Conservation (phyloP, 2,797 vertebrate species). For the Neosilurus hyrtlii region DNA sequence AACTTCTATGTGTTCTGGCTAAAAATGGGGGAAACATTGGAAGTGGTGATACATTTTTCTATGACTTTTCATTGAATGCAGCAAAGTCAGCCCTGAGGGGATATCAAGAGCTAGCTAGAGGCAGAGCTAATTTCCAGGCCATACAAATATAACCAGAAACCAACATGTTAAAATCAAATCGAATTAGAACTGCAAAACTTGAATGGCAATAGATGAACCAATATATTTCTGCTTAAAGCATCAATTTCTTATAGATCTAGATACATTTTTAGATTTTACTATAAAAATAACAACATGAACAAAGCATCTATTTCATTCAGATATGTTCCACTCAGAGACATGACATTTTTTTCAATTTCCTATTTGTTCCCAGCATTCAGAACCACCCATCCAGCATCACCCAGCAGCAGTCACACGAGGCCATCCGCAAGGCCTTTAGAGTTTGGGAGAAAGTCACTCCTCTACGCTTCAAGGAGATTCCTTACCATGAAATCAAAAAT, state of each 20-base stretch:
- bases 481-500: constrained; percentile 73
- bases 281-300: neutral
- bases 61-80: neutral
- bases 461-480: constrained; percentile 82
- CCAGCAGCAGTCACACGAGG: constrained; percentile 70
- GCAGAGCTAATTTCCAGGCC: neutral
- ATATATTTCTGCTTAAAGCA: neutral
- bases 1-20: neutral
- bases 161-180: neutral
- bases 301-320: neutral
- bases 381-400: constrained; percentile 86
- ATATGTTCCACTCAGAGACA: neutral
- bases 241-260: neutral
- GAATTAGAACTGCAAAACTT: neutral
- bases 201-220: neutral
- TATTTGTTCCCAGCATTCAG: constrained; percentile 75
- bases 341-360: neutral
- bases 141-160: neutral
- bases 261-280: neutral
- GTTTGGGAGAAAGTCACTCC: constrained; percentile 86
- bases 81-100: neutral
- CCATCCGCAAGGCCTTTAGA: constrained; percentile 80
- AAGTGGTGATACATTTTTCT: neutral
- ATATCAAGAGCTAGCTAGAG: neutral
- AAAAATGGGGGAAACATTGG: neutral